Base-by-base conservation (phyloP, 2,888 invertebrate genomes). In the Lordiphosa andalusiaca region DNA sequence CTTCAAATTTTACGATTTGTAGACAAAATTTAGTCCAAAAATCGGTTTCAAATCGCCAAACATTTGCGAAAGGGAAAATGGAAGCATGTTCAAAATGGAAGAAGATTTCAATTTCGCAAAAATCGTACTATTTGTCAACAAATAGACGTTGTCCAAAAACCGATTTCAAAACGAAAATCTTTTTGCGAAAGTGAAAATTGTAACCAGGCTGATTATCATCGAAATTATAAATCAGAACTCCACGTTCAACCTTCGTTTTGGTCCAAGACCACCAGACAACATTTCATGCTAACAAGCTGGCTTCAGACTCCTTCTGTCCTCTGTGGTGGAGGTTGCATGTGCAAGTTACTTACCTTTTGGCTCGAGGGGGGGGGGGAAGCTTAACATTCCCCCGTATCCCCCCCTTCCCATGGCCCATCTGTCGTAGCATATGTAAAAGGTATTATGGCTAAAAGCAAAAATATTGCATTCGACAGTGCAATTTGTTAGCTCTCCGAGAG, bases 391-490 rank as follows among this genome's bases (percentile, higher is more conserved):
- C 37, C 37, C 6, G n/a, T n/a, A n/a, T n/a, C 6, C 21, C 38
- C 33, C 5, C 21, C 21, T 36, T 44, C 35, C 44, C 30, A 3
- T 9, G 30, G 46, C 53, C 58, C 56, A 53, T 61, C 74, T 70
- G 80, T 78, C 76, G 71, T 66, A 63, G 80, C 84, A 82, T 82
- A 84, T 84, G 80, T 82, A 82, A 84, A 77, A 82, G 83, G 85
- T 82, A 80, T 84, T 80, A 80, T 73, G 69, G 80, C 83, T 78
- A 80, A 84, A 83, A 81, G 81, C 73, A 77, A 81, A 85, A 84
- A 84, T 84, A 84, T 84, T 84, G 82, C 84, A 81, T 74, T 85
- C 82, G 85, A 84, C 84, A 84, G 82, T 84, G 85, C 85, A 85
- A 83, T 83, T 83, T 85, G 82, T 83, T 84, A 83, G 82, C 72